A percentile compares a stretch with the other conserved stretches of the same genome.
These are phyloP conservation scores for Polyploca ridens DNA, from an alignment of 2,888 invertebrate species.

Conservation along the genomic window DNA sequence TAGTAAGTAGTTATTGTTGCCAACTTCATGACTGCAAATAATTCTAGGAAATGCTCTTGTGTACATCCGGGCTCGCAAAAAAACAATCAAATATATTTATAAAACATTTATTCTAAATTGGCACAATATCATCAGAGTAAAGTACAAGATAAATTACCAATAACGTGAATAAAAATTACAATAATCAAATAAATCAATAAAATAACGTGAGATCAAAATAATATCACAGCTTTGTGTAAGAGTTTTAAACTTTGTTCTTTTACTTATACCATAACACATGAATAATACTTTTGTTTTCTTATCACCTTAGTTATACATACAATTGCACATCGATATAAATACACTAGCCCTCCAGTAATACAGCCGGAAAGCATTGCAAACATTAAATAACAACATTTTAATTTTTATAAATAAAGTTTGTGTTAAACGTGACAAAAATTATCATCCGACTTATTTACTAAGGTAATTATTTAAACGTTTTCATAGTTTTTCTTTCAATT, in stretches of 20 bases:
- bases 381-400: neutral
- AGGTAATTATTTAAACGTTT: too few species aligned
- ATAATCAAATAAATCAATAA: conserved; percentile 10
- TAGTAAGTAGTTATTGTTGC: too few species aligned
- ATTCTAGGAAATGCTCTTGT: too few species aligned
- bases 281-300: neutral
- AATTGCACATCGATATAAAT: neutral
- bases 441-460: too few species aligned
- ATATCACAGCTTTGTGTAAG: conserved; percentile 45
- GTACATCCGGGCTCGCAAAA: neutral
- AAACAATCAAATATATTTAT: neutral
- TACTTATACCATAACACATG: neutral
- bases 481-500: too few species aligned
- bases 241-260: neutral
- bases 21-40: too few species aligned
- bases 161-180: neutral
- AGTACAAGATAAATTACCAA: conserved; percentile 1
- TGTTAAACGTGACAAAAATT: neutral
- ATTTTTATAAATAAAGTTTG: neutral
- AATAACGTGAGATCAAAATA: conserved; percentile 46
- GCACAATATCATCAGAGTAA: conserved; percentile 1
- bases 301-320: neutral
- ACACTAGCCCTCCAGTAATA: neutral
- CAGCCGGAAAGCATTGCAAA: neutral
- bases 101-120: conserved; percentile 5